Evolutionary conservation across 2,797 vertebrate genomes (phyloP).

Genomic region (Urophycis tenuis): DNA sequence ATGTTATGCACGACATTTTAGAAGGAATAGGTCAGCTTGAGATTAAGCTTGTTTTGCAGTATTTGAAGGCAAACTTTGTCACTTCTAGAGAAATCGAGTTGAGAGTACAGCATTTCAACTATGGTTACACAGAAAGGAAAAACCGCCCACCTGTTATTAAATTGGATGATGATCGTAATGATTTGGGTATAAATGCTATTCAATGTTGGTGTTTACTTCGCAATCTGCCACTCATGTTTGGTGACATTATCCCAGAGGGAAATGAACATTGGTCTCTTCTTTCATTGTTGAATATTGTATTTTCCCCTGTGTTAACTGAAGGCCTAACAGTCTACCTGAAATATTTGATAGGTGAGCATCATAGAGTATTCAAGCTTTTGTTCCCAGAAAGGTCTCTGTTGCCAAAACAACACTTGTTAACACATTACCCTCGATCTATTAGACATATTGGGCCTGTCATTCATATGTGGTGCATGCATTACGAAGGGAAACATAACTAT

Average conservation of each 20-base stretch:
- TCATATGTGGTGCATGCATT: not conserved
- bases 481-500: not conserved
- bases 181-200: constrained; percentile 12
- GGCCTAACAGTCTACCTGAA: constrained; percentile 13
- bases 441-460: not conserved
- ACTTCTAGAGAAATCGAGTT: not conserved
- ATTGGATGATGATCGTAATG: not conserved
- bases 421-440: not conserved
- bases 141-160: constrained; percentile 8
- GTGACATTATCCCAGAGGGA: not conserved
- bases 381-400: not conserved
- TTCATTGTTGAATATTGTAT: constrained; percentile 10
- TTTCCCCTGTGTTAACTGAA: constrained; percentile 12
- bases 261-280: constrained; percentile 10
- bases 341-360: constrained; percentile 2
- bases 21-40: constrained; percentile 14
- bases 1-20: constrained; percentile 15
- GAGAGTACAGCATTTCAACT: constrained; percentile 16
- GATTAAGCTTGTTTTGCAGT: constrained; percentile 6
- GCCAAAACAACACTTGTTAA: not conserved
- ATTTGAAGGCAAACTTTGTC: not conserved
- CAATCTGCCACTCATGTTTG: constrained; percentile 5
- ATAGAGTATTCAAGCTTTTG: not conserved
- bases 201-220: constrained; percentile 10
- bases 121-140: constrained; percentile 9